Evolutionary conservation across 2,113 vertebrate genomes (phyloP).

Genomic region (Lepidothrix coronata): DNA sequence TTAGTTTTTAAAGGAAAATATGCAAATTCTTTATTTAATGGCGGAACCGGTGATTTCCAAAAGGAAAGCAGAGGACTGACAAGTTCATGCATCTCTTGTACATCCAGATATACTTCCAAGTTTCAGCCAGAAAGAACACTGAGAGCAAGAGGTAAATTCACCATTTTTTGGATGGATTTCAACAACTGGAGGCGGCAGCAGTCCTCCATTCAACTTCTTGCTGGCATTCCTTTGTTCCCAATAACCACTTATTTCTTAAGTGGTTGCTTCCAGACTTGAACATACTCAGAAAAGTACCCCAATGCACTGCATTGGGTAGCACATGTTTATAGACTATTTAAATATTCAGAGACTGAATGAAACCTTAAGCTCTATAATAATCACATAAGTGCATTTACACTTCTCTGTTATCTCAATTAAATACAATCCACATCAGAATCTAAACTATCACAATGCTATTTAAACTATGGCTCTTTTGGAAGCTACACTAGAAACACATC

Average conservation of each 20-base stretch:
- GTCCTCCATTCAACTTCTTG: not conserved
- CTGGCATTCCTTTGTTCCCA: not conserved
- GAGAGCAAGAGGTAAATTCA: not conserved
- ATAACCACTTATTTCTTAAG: not conserved
- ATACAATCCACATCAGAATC: constrained; percentile 13
- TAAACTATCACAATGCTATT: not conserved
- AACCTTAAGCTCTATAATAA: not conserved
- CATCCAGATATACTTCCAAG: not conserved
- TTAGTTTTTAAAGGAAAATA: not conserved
- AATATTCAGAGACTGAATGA: not conserved
- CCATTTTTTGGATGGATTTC: not conserved
- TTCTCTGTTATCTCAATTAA: not conserved
- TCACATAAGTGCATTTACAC: not conserved
- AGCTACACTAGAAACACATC: not conserved
- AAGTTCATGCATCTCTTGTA: not conserved
- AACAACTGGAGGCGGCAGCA: not conserved
- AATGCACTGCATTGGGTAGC: not conserved
- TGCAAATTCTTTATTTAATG: not conserved
- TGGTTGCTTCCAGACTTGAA: not conserved
- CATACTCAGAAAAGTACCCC: not conserved
- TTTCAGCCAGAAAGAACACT: not conserved
- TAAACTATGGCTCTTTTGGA: not conserved
- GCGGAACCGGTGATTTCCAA: not conserved
- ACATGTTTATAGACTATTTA: not conserved
- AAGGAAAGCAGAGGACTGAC: not conserved